Evolutionary conservation across 92 coral and sea anemone genomes (phyloP).

Genomic region (Porites divaricata): DNA sequence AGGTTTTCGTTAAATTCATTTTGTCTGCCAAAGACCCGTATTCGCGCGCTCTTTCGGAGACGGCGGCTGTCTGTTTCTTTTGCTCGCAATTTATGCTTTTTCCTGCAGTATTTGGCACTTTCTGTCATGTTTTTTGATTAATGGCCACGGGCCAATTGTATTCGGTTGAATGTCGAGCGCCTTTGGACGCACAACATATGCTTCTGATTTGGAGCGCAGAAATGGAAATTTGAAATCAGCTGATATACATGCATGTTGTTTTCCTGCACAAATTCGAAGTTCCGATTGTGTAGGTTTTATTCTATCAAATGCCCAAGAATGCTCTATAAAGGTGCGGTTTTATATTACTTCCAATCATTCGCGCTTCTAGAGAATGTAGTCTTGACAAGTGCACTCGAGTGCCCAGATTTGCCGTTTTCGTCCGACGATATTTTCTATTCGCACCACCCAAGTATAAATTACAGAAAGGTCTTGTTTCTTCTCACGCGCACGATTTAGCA

Average conservation of each 20-base stretch:
- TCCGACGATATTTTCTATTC: constrained; percentile 21
- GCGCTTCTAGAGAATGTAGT: constrained; percentile 14
- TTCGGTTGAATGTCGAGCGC: constrained; percentile 47
- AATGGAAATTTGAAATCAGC: constrained; percentile 15
- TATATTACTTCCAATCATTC: constrained; percentile 28
- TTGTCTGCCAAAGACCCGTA: constrained; percentile 20
- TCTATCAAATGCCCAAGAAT: not conserved
- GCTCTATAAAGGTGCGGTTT: constrained; percentile 18
- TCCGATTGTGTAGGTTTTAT: not conserved
- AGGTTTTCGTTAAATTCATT: constrained; percentile 27
- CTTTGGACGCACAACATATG: constrained; percentile 42
- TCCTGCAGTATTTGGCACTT: constrained; percentile 40
- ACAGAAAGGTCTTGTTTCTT: constrained; percentile 22
- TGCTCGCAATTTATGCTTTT: constrained; percentile 28
- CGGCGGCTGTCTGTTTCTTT: constrained; percentile 22
- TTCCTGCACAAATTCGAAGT: constrained; percentile 5
- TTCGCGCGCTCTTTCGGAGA: not conserved
- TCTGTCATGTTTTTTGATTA: constrained; percentile 47
- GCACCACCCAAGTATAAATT: constrained; percentile 11
- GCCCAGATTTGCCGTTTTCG: constrained; percentile 13
- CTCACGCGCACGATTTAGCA: not conserved
- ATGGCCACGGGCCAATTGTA: constrained; percentile 46
- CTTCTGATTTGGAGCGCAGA: constrained; percentile 11
- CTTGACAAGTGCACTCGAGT: constrained; percentile 38
- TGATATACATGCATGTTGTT: constrained; percentile 27